A percentile compares a stretch with the other conserved stretches of the same genome.
Conservation (phyloP, 2,113 vertebrate genomes). For the Anas platyrhynchos region DNA sequence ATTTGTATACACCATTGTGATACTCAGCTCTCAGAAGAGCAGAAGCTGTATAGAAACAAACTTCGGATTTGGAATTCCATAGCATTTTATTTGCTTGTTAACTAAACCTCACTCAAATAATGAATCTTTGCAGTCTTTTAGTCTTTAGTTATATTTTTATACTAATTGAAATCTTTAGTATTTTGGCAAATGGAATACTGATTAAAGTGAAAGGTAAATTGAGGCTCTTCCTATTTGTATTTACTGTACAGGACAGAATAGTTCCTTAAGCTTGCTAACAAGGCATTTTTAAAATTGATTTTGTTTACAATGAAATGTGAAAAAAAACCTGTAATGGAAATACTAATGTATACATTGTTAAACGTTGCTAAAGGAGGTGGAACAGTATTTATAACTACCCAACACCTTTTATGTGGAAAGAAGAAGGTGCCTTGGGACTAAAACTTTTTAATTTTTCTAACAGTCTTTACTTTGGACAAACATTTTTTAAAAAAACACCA, state of each 20-base stretch:
- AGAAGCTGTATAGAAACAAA: background rate
- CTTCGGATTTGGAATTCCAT: background rate
- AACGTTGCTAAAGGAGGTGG: slow-evolving; percentile 21
- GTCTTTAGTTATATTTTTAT: slow-evolving; percentile 38
- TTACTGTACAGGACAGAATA: slow-evolving; percentile 63
- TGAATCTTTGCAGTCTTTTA: background rate
- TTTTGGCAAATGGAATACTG: background rate
- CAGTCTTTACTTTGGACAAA: slow-evolving; percentile 63
- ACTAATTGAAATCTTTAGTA: slow-evolving; percentile 40
- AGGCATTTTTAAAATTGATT: background rate
- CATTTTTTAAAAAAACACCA: slow-evolving; percentile 60
- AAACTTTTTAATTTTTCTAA: slow-evolving; percentile 73
- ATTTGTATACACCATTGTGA: background rate
- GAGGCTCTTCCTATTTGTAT: slow-evolving; percentile 48
- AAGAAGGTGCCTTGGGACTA: slow-evolving; percentile 34
- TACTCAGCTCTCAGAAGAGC: background rate
- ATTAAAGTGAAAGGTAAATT: background rate
- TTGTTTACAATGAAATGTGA: slow-evolving; percentile 64
- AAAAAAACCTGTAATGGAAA: background rate
- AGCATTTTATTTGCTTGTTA: slow-evolving; percentile 14
- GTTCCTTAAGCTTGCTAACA: slow-evolving; percentile 23
- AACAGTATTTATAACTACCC: slow-evolving; percentile 64
- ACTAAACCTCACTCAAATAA: slow-evolving; percentile 31
- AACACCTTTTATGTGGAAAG: background rate
- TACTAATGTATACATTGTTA: slow-evolving; percentile 55